These are phyloP conservation scores for Taenaris catops DNA, from an alignment of 2,888 invertebrate species.

Conservation along the genomic window DNA sequence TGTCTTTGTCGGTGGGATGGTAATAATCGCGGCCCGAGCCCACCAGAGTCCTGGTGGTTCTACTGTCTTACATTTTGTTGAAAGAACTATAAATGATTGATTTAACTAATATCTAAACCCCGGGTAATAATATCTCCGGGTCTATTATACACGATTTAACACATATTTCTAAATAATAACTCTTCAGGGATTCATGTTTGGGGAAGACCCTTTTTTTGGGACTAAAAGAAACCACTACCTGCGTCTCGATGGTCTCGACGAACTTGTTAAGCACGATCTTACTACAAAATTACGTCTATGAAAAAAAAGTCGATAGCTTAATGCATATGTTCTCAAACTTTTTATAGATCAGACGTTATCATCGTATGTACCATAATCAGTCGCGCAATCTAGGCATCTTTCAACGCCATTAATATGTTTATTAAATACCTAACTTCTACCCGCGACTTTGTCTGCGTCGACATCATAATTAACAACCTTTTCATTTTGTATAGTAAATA, in stretches of 20 bases:
- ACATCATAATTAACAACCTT: too few relatives aligned
- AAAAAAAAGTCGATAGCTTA: slow-evolving; percentile 46
- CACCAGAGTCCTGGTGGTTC: too few relatives aligned
- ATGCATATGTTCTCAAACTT: not conserved
- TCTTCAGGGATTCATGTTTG: slow-evolving; percentile 34
- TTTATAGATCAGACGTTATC: too few relatives aligned
- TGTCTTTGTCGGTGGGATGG: too few relatives aligned
- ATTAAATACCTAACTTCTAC: too few relatives aligned
- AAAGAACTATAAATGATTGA: slow-evolving; percentile 1
- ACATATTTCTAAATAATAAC: slow-evolving; percentile 19
- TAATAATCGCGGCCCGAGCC: too few relatives aligned
- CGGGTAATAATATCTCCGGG: not conserved
- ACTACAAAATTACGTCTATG: slow-evolving; percentile 59
- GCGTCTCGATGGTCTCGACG: slow-evolving; percentile 36
- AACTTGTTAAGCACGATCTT: slow-evolving; percentile 45
- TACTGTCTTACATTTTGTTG: not conserved
- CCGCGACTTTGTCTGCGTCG: too few relatives aligned
- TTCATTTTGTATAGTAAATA: too few relatives aligned
- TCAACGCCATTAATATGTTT: too few relatives aligned
- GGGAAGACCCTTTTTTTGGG: slow-evolving; percentile 47
- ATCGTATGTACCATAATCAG: too few relatives aligned
- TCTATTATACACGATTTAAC: slow-evolving; percentile 22
- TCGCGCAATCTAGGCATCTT: too few relatives aligned
- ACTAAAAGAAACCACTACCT: slow-evolving; percentile 51
- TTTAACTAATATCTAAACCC: too few relatives aligned